Evolutionary conservation across 2,113 vertebrate genomes (phyloP), one percentile per base, ranked within the genome.

Genomic region (Cyphomyrus discorhynchus): DNA sequence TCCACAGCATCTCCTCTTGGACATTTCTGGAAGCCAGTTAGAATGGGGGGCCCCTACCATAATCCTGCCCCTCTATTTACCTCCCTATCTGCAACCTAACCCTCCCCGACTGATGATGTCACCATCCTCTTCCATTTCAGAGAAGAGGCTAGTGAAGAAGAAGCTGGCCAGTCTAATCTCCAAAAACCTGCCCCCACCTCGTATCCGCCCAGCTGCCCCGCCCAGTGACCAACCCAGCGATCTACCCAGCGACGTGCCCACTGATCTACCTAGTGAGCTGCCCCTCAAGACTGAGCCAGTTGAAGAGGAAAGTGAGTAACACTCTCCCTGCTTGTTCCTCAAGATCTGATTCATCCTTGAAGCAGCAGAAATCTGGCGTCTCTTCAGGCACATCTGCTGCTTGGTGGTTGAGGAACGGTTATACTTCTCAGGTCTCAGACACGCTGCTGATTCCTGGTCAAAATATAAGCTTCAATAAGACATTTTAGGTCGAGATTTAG

Each of bases 281-380:
- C 88, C 92, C 42, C 93, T 93, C n/a, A 96, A 96, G 90, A 86
- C 88, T 7, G 96, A 96, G 87, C 92, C 92, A 21, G 91, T 47
- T 0, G 89, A 94, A 70, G 95, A 96, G 62, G 93, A 96, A 24
- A 93, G 96, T 96, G 93, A 91, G 95, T 94, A 24, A 9, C 58
- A 1, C 53, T 45, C 5, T 66, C 31, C 0, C 15, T 24, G 6
- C 24, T 52, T 21, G 49, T 50, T 82, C 31, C 15, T 39, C 15
- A 9, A 3, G 2, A 2, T 66, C 49, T 62, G 13, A 70, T 31
- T 70, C 24, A 11, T 13, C 10, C 27, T 70, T 27, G 1, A 31
- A 70, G 62, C 62, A 27, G 62, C 62, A 70, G 62, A 31, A 70
- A 31, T 27, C 1, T 1, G 10, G 27, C 3, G 58, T 3, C 58